A percentile compares a stretch with the other conserved stretches of the same genome.
These are phyloP conservation scores for Trinorchestia longiramus DNA, from an alignment of 1,140 invertebrate genomes.

Conservation along the genomic window DNA sequence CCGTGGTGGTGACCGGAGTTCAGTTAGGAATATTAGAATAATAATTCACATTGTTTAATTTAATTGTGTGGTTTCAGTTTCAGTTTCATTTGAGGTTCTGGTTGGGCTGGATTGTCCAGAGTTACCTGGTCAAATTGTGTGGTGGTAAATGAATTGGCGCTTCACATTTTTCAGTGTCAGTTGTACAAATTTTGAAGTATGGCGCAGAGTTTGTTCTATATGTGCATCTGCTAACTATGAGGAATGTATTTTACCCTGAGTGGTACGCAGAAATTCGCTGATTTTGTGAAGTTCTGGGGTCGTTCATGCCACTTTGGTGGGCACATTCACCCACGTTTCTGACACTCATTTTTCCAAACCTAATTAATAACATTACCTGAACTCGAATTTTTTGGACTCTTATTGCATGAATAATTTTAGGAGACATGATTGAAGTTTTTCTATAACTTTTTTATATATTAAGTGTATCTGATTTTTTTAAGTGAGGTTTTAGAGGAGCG, in stretches of 20 bases:
- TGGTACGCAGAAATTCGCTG: no score
- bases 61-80: background rate
- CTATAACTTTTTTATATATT: background rate
- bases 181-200: background rate
- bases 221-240: no score
- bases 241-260: no score
- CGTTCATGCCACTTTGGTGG: no score
- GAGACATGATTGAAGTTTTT: background rate
- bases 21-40: background rate
- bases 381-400: background rate
- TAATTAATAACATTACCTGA: background rate
- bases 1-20: background rate
- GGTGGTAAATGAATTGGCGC: background rate
- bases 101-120: background rate
- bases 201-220: no score
- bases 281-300: no score
- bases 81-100: background rate
- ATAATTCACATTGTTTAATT: background rate
- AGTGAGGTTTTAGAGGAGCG: background rate
- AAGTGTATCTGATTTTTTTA: background rate
- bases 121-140: background rate
- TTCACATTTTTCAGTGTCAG: background rate
- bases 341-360: no score
- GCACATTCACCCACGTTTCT: no score
- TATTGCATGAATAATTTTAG: background rate